A percentile compares a stretch with the other conserved stretches of the same genome.
Conservation (phyloP, 1,140 invertebrate species). For the Scaptodrosophila lebanonensis region DNA sequence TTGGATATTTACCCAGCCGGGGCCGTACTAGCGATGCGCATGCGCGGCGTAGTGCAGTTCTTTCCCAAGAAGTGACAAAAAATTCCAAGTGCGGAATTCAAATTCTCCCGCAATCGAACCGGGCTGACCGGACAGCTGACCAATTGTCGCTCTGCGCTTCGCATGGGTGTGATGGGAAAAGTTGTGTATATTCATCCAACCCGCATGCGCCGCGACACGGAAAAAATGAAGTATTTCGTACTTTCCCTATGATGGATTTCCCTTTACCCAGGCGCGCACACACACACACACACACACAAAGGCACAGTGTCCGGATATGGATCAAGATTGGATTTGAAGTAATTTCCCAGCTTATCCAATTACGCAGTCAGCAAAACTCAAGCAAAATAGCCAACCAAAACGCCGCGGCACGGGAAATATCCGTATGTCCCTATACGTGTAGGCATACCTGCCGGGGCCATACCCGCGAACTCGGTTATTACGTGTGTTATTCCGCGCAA, state of each 20-base stretch:
- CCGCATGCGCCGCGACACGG: constrained; percentile 27
- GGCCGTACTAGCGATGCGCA: constrained; percentile 29
- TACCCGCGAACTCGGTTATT: constrained; percentile 57
- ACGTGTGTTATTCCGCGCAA: constrained; percentile 70
- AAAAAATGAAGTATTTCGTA: constrained; percentile 47
- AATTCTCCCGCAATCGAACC: constrained; percentile 27
- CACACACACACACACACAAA: too few species aligned
- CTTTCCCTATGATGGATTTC: constrained; percentile 58
- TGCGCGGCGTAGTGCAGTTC: constrained; percentile 23
- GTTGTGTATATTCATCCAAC: neutral
- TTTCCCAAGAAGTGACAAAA: constrained; percentile 47
- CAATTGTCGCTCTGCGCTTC: constrained; percentile 26
- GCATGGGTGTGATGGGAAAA: constrained; percentile 51
- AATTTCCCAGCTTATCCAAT: constrained; percentile 75
- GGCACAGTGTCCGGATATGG: constrained; percentile 60
- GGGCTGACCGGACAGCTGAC: constrained; percentile 21
- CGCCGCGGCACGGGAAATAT: constrained; percentile 1
- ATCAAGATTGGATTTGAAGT: constrained; percentile 66
- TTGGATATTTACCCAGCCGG: constrained; percentile 14
- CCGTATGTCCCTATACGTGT: neutral
- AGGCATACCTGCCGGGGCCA: constrained; percentile 46
- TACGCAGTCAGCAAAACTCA: constrained; percentile 73
- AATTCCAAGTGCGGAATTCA: constrained; percentile 54
- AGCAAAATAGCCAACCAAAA: constrained; percentile 50
- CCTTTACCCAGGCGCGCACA: constrained; percentile 21